Conservation (phyloP, 92 coral and sea anemone genomes). For the Phenganax subtilis region DNA sequence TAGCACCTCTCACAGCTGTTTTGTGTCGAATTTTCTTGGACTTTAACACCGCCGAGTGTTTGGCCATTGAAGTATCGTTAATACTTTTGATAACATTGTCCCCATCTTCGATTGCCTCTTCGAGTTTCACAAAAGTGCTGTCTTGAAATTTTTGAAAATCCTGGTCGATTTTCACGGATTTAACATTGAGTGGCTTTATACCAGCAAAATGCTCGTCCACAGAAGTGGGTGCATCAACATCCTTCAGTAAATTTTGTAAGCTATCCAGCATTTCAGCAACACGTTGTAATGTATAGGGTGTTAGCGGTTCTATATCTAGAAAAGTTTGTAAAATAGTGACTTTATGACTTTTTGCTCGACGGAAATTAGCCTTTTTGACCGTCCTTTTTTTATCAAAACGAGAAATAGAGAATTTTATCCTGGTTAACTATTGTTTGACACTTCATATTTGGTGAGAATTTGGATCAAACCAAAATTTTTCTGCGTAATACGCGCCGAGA, state of each 20-base stretch:
- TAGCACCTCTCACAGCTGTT: slow-evolving; percentile 70
- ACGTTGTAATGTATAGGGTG: slow-evolving; percentile 26
- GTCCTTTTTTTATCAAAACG: too few species aligned
- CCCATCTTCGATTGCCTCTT: slow-evolving; percentile 77
- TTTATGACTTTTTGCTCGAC: too few species aligned
- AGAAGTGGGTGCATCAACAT: slow-evolving; percentile 39
- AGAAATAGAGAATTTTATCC: too few species aligned
- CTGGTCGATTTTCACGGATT: slow-evolving; percentile 52
- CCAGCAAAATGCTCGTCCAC: slow-evolving; percentile 60
- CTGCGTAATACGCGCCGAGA: too few species aligned
- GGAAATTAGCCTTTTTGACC: too few species aligned
- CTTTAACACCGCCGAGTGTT: slow-evolving; percentile 43
- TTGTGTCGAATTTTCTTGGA: slow-evolving; percentile 51
- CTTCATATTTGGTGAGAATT: too few species aligned
- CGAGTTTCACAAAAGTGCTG: slow-evolving; percentile 57
- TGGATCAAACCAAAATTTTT: too few species aligned
- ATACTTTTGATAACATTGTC: slow-evolving; percentile 57
- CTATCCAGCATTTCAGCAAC: slow-evolving; percentile 11
- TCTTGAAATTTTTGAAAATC: slow-evolving; percentile 51
- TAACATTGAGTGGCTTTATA: slow-evolving; percentile 52
- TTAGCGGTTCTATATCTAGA: slow-evolving; percentile 30
- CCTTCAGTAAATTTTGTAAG: slow-evolving; percentile 11
- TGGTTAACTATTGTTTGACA: too few species aligned
- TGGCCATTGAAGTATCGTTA: slow-evolving; percentile 41
- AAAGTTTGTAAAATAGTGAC: background rate